These are phyloP conservation scores for Myotis brandtii DNA, from an alignment of 2,113 vertebrate genomes.

Conservation along the genomic window DNA sequence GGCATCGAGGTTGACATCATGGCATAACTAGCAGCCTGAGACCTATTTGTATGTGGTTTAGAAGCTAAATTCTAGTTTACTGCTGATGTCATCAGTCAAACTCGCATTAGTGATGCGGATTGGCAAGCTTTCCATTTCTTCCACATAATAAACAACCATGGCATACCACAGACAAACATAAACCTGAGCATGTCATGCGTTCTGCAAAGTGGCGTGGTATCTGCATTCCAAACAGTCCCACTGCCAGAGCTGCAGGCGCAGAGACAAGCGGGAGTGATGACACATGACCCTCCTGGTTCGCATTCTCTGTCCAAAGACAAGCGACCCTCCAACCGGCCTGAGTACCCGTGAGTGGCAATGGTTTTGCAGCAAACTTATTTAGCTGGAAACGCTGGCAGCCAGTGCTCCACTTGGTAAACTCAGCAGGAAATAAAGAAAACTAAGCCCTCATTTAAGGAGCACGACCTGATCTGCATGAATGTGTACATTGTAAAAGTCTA, in stretches of 20 bases:
- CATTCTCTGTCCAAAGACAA: neutral
- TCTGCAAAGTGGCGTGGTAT: accelerated
- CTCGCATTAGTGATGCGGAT: slow-evolving; percentile 75
- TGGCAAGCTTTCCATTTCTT: slow-evolving; percentile 81
- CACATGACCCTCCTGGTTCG: neutral
- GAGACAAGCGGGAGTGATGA: neutral
- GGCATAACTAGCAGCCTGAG: slow-evolving; percentile 76
- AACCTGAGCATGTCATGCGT: slow-evolving; percentile 59
- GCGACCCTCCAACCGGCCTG: neutral
- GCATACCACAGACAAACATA: slow-evolving; percentile 39
- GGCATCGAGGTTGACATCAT: slow-evolving; percentile 84
- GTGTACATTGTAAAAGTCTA: slow-evolving; percentile 55
- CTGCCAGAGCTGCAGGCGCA: accelerated
- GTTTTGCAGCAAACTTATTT: neutral
- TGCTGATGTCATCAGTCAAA: slow-evolving; percentile 84
- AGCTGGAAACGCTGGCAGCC: slow-evolving; percentile 61
- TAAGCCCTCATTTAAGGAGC: slow-evolving; percentile 71
- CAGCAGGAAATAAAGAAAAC: slow-evolving; percentile 61
- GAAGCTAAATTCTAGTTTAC: slow-evolving; percentile 77
- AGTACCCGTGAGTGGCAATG: slow-evolving; percentile 2
- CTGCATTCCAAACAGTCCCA: accelerated
- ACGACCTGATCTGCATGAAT: slow-evolving; percentile 57
- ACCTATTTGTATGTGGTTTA: slow-evolving; percentile 83
- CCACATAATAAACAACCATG: slow-evolving; percentile 80
- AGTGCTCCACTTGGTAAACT: neutral